A percentile compares a stretch with the other conserved stretches of the same genome.
Conservation (phyloP, 2,113 vertebrate species). For the Numida meleagris region DNA sequence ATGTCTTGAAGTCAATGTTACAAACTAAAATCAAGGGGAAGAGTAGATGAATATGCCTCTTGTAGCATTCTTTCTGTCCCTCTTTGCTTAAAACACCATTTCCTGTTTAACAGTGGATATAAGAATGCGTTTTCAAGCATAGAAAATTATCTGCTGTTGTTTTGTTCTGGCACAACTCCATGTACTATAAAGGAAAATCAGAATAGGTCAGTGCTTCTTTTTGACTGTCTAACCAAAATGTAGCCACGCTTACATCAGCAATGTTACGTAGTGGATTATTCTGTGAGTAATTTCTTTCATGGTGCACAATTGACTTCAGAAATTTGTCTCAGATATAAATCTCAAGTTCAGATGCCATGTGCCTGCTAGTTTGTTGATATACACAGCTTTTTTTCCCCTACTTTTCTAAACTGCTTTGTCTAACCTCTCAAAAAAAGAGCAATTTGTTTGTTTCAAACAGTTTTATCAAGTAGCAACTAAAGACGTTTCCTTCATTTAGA, state of each 20-base stretch:
- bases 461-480: too few species aligned
- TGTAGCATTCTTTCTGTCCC: not conserved
- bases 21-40: not conserved
- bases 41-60: not conserved
- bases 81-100: not conserved
- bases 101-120: not conserved
- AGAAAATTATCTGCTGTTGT: not conserved
- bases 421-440: too few species aligned
- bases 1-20: fast-evolving
- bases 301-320: not conserved
- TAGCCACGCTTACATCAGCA: not conserved
- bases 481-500: not conserved
- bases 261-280: not conserved
- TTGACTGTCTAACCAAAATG: not conserved
- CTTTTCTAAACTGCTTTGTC: not conserved
- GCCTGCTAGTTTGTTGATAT: not conserved
- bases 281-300: not conserved
- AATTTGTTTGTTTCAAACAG: too few species aligned
- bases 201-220: not conserved
- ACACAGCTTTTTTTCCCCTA: fast-evolving
- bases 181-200: not conserved
- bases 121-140: not conserved
- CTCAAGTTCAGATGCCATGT: not conserved
- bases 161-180: not conserved
- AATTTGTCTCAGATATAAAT: not conserved